Evolutionary conservation across 2,113 vertebrate genomes (phyloP), one percentile per base, ranked within the genome.

Genomic region (Oncorhynchus mykiss): DNA sequence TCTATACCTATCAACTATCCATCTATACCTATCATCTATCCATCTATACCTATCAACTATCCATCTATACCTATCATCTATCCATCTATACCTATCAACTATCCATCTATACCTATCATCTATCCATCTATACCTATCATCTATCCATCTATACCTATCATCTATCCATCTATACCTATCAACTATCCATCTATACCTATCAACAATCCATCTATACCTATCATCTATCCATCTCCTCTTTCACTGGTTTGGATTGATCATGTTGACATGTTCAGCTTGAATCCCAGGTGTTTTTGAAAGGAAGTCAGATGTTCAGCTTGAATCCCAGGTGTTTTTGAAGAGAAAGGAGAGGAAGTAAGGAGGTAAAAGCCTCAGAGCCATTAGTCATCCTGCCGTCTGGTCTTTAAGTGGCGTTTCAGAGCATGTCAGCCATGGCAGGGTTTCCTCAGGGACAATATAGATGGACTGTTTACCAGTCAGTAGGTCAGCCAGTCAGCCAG

Each of bases 401-500:
- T 86, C 81, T 91, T 85, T 89, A 90, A 91, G 88, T 91, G 90
- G 14, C 86, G 78, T 89, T 87, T 88, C 76, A 88, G 89, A 91
- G 83, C 88, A 89, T 88, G 87, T 85, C 90, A 88, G 84, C 73
- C 74, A 2, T 2, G 39, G 39, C 39, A 39, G 39, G 8, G 39
- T 39, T 1, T 88, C 91, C 90, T 77, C 71, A 78, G 91, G 91
- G 91, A 89, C 75, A 88, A 85, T 83, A 83, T 82, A 87, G 90
- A 90, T 90, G 89, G 90, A 89, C 88, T 91, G 86, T 92, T 91
- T 91, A 90, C 90, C 78, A 71, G 87, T 9, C 34, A 34, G 1
- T 24, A 25, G 25, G 34, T 6, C 34, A 34, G 31, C 5, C 27
- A 27, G 27, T 3, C 31, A 34, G 31, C 5, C 31, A 31, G 31